A percentile compares a stretch with the other conserved stretches of the same genome.
Evolutionary conservation across 2,888 invertebrate genomes (phyloP).

Genomic region (Polyploca ridens): DNA sequence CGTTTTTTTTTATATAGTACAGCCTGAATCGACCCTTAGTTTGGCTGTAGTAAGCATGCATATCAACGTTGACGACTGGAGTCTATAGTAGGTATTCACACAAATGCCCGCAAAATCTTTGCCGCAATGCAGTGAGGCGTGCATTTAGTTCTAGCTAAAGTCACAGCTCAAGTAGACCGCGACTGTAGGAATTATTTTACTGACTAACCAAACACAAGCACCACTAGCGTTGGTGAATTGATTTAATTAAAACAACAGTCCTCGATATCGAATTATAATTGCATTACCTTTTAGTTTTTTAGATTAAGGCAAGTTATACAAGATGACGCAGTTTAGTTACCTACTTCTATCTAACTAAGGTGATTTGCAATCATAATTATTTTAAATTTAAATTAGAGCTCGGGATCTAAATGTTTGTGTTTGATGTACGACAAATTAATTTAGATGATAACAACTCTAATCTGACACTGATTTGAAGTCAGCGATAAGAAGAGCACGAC

Average conservation of each 20-base stretch:
- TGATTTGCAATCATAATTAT: constrained; percentile 48
- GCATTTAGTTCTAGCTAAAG: constrained; percentile 26
- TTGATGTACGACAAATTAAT: background rate
- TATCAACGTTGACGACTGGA: too few species aligned
- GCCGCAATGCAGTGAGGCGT: constrained; percentile 55
- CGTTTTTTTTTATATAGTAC: background rate
- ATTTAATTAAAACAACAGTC: constrained; percentile 24
- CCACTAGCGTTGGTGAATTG: background rate
- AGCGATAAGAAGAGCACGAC: too few species aligned
- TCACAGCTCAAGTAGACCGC: constrained; percentile 45
- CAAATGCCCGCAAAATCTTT: constrained; percentile 36
- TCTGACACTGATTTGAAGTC: too few species aligned
- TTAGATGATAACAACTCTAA: too few species aligned
- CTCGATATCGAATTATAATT: constrained; percentile 36
- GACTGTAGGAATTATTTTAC: constrained; percentile 37
- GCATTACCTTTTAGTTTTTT: constrained; percentile 42
- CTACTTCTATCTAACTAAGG: constrained; percentile 28
- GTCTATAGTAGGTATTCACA: constrained; percentile 10
- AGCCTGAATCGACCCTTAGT: too few species aligned
- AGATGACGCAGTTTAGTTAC: constrained; percentile 45
- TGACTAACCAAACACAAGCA: constrained; percentile 20
- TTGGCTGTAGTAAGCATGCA: background rate
- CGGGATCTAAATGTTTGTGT: background rate
- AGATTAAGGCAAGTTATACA: constrained; percentile 48
- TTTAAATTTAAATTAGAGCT: constrained; percentile 34